Percentiles rank a stretch among this genome's conserved stretches.
These are phyloP conservation scores for Paracanthobrama guichenoti DNA, from an alignment of 2,113 vertebrate genomes.

Conservation along the genomic window DNA sequence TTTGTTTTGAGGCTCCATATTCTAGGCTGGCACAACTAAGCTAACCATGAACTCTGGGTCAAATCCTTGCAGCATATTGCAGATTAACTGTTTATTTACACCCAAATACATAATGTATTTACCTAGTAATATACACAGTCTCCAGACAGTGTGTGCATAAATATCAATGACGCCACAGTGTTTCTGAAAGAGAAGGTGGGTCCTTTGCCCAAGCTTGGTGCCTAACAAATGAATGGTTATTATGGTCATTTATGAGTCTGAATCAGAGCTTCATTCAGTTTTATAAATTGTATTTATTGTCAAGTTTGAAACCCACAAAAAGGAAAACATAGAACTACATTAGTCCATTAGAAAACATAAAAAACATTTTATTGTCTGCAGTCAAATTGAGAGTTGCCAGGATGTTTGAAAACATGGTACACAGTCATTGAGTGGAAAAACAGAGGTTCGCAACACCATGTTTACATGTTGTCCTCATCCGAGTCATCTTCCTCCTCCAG, in stretches of 20 bases:
- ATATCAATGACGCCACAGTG: neutral
- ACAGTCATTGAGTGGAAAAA: neutral
- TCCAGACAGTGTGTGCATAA: neutral
- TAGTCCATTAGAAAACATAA: constrained; percentile 62
- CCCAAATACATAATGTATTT: neutral
- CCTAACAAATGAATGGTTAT: neutral
- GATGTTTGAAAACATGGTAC: constrained; percentile 33
- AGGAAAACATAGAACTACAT: constrained; percentile 13
- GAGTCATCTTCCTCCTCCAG: constrained; percentile 99
- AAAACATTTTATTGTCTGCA: constrained; percentile 38
- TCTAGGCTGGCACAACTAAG: constrained; percentile 50
- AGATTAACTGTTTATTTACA: constrained; percentile 44
- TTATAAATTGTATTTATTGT: constrained; percentile 32
- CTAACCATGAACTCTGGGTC: constrained; percentile 56
- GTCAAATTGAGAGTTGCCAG: constrained; percentile 26
- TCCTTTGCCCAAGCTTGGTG: neutral
- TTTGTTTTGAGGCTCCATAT: constrained; percentile 10
- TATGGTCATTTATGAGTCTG: constrained; percentile 20
- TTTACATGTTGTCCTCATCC: constrained; percentile 98
- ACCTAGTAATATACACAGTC: neutral
- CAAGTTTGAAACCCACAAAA: constrained; percentile 16
- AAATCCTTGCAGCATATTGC: constrained; percentile 58
- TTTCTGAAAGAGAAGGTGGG: constrained; percentile 13
- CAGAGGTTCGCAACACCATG: neutral
- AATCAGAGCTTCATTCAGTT: neutral